These are phyloP conservation scores for Perithous albicinctus DNA, from an alignment of 2,888 invertebrate genomes.

Conservation along the genomic window DNA sequence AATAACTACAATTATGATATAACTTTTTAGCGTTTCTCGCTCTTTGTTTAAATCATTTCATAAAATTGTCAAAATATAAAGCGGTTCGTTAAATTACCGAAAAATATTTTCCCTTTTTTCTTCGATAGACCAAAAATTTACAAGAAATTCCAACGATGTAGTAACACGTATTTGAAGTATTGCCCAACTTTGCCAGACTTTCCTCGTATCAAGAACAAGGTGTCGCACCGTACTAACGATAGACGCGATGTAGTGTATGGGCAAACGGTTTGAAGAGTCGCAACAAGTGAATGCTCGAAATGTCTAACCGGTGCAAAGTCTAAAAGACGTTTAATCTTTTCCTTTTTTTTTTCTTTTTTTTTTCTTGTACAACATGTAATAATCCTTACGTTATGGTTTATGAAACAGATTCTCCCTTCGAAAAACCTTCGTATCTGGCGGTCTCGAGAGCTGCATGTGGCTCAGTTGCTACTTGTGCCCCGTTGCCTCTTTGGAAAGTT, in stretches of 20 bases:
- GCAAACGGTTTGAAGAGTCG: constrained; percentile 1
- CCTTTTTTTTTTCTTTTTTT: neutral
- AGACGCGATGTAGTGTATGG: neutral
- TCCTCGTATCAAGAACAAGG: neutral
- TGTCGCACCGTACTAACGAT: neutral
- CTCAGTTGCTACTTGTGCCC: constrained; percentile 34
- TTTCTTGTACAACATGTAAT: neutral
- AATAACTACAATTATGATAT: no score
- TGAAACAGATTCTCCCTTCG: constrained; percentile 28
- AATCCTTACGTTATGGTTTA: constrained; percentile 1
- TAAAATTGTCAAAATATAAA: no score
- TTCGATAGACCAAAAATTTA: no score
- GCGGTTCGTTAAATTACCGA: no score
- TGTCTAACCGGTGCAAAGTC: neutral
- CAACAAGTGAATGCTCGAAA: constrained; percentile 2
- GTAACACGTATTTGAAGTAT: no score
- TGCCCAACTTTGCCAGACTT: neutral
- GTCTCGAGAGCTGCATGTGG: constrained; percentile 7
- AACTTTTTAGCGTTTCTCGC: no score
- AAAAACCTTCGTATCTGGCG: constrained; percentile 38
- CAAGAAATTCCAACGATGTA: no score
- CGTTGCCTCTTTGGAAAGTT: constrained; percentile 68
- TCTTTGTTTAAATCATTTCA: no score
- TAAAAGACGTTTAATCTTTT: no score
- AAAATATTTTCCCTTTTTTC: no score